A percentile compares a stretch with the other conserved stretches of the same genome.
Conservation (phyloP, 1,140 invertebrate species). For the Ceratitis capitata region DNA sequence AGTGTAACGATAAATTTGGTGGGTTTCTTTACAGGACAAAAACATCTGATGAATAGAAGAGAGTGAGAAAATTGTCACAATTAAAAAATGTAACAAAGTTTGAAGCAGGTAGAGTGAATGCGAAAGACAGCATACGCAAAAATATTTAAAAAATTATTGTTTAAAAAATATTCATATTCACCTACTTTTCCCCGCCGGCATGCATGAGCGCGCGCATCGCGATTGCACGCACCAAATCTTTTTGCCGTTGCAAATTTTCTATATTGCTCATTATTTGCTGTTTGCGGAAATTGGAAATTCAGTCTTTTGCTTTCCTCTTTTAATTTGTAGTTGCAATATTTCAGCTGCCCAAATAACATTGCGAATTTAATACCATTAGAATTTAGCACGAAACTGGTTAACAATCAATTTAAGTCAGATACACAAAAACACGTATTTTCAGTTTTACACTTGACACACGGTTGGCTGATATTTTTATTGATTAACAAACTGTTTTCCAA, state of each 20-base stretch:
- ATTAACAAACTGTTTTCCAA: not conserved
- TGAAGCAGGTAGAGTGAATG: not conserved
- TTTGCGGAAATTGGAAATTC: not conserved
- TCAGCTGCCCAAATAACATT: constrained; percentile 21
- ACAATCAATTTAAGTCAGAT: not conserved
- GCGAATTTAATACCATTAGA: not conserved
- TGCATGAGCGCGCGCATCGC: not conserved
- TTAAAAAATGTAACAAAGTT: too few species aligned
- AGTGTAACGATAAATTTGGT: constrained; percentile 15
- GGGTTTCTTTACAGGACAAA: not conserved
- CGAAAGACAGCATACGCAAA: too few species aligned
- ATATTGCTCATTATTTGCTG: not conserved
- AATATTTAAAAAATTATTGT: too few species aligned
- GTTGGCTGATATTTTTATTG: not conserved
- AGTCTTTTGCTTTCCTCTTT: not conserved
- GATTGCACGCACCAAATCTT: not conserved
- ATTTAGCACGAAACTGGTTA: not conserved
- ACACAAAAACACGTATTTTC: too few species aligned
- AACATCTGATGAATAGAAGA: not conserved
- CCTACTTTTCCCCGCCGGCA: not conserved
- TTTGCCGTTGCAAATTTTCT: not conserved
- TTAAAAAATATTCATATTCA: too few species aligned
- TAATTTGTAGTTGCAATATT: not conserved
- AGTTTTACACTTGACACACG: not conserved
- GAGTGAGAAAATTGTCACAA: not conserved